Evolutionary conservation across 2,113 vertebrate genomes (phyloP), one percentile per base, ranked within the genome.

Genomic region (Crypturellus undulatus): DNA sequence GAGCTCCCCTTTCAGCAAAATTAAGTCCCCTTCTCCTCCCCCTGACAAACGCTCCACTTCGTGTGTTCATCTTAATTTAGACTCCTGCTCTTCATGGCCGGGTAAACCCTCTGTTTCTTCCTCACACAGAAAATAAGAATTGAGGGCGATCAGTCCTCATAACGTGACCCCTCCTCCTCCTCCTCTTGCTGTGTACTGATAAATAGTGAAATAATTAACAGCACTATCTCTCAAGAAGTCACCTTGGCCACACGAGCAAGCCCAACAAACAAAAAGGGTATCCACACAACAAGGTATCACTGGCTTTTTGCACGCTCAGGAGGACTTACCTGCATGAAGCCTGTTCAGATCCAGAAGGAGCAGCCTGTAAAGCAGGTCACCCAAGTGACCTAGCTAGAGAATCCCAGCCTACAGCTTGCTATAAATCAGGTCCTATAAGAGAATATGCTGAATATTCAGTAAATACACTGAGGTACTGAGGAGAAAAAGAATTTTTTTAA

Each of bases 21-120:
- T 17, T 70, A 73, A 67, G 28, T 22, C 79, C 40, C 38, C 28
- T 70, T 73, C 72, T 73, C 30, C 34, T 71, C 17, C n/a, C 42
- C 36, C 25, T 71, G 89, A 76, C 34, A 75, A 68, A 30, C 0
- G 0, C 32, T 56, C 22, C 17, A 14, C 10, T 5, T 28, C 9
- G 3, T 30, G 28, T 22, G 38, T 25, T 69, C 47, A 68, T 52
- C 77, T 60, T 47, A 59, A 60, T 36, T 81, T 34, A 52, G 36
- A 32, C 62, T 67, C n/a, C 69, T 76, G 11, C 42, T 69, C 20
- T 60, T 94, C 81, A 21, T 6, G 4, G 45, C 38, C 22, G 78
- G 52, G 16, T 38, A 85, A 54, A 8, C 3, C 3, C 36, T 71
- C 20, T 60, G 16, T n/a, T 65, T 65, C 75, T 88, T 64, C 8